Evolutionary conservation across 37 sponge, comb jelly and placozoan genomes (phyloP), one percentile per base, ranked within the genome.

Genomic region (Cladorhizidae sp.): DNA sequence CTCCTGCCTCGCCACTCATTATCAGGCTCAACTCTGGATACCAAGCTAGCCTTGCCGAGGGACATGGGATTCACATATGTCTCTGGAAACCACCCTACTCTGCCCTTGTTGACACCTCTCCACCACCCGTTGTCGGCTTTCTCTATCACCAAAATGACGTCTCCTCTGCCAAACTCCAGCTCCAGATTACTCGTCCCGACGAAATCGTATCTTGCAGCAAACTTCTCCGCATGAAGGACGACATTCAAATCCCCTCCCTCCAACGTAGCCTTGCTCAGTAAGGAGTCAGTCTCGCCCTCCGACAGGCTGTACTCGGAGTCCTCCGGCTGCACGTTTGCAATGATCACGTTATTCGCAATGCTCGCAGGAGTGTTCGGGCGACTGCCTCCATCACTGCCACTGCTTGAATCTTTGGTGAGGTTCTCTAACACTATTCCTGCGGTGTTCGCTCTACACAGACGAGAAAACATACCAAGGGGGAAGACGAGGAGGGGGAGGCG

Each of bases 61-160:
- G 79, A 40, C 11, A 41, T 74, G 8, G 86, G 75, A 14, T 75
- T 51, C 9, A 88, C 78, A 39, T 88, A 80, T 8, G 74, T 56
- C 51, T 82, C 83, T 2, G 93, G 93, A 32, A 93, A 85, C 93
- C 89, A 88, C 15, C 93, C 93, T 17, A 76, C 79, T 31, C 38
- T 29, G 29, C 73, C 93, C 36, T 76, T 75, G 57, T 75, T 59
- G 33, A 74, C 51, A 7, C 90, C 90, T 74, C 84, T 73, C 90
- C 90, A 90, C 90, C 90, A 90, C 3, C 90, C 90, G 32, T 57
- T 76, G 20, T 80, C 85, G 2, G 81, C 52, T 63, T 76, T 80
- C 80, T 93, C 90, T n/a, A 89, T 21, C 57, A 93, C 83, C 56
- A 21, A 64, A 20, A 93, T 82, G 9, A 83, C 45, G 35, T 81